Evolutionary conservation across 2,113 vertebrate species (phyloP).

Genomic region (Erythrocercus mccallii): DNA sequence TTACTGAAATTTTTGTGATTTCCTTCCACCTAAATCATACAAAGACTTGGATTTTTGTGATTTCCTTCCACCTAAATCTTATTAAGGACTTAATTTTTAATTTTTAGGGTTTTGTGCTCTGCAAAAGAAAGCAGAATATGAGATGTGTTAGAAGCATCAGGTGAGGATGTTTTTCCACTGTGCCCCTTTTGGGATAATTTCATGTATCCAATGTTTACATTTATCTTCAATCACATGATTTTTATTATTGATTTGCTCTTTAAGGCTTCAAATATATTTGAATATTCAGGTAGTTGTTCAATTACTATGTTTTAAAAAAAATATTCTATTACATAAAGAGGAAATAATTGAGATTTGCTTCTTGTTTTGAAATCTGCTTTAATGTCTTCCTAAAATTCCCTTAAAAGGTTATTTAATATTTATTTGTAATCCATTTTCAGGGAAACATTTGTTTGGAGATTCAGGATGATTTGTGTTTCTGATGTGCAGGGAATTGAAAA

Average conservation of each 20-base stretch:
- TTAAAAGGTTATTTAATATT: neutral
- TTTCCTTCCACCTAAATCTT: neutral
- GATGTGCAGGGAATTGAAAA: neutral
- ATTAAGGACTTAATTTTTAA: neutral
- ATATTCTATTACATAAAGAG: neutral
- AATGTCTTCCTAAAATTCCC: neutral
- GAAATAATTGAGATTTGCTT: neutral
- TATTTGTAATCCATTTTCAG: neutral
- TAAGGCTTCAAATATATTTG: neutral
- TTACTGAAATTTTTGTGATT: neutral
- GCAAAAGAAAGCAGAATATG: slow-evolving; percentile 69
- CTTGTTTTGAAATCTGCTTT: neutral
- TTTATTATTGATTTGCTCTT: neutral
- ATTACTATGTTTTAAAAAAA: neutral
- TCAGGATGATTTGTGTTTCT: neutral
- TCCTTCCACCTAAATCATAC: neutral
- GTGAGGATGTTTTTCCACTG: slow-evolving; percentile 55
- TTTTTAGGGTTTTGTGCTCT: slow-evolving; percentile 19
- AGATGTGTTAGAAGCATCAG: slow-evolving; percentile 82
- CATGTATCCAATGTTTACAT: slow-evolving; percentile 73
- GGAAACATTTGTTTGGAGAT: neutral
- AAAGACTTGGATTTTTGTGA: neutral
- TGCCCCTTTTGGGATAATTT: slow-evolving; percentile 61
- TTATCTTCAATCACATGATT: slow-evolving; percentile 4
- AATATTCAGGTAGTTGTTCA: neutral